Evolutionary conservation across 2,113 vertebrate species (phyloP), one percentile per base, ranked within the genome.

Genomic region (Lutjanus erythropterus): DNA sequence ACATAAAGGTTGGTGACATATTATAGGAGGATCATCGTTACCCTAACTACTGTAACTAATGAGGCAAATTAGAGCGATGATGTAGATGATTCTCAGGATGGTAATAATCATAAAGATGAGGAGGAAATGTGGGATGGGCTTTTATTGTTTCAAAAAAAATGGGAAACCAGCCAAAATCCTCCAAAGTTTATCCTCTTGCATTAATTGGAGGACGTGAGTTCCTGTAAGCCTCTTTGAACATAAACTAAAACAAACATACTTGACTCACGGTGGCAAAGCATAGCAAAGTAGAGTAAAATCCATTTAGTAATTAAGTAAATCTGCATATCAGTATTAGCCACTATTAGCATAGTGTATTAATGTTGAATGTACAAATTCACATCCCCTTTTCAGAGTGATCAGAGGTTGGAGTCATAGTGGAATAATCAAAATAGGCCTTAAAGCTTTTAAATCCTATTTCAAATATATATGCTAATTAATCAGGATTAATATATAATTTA

Each of bases 401-500:
- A 85, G 89, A 84, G 89, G 85, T 62, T 79, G 73, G 86, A 92
- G 90, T 92, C 88, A 72, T 71, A 88, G 90, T 83, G 85, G 82
- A 91, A 94, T 93, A 94, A 94, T 94, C 90, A 91, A 93, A 94
- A 91, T 88, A 90, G 89, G 89, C 86, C 90, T 93, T 91, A 88
- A 93, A 92, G 89, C 85, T 66, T 86, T 88, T 88, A 94, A 94
- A 94, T 89, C 93, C 92, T 94, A 92, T 93, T 93, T 94, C 91
- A 93, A 93, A 94, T 94, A 92, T 91, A 94, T 93, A 94, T 95
- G 93, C 92, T 93, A 95, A 95, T 95, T 92, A 87, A 87, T 89
- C 85, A 80, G 88, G 91, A 94, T 95, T 94, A 94, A 92, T 90
- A 86, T 89, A 84, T 87, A 92, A 94, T 93, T 93, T 92, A 93